Base-by-base conservation (phyloP, 1,140 invertebrate species). In the Pteromalus puparum region DNA sequence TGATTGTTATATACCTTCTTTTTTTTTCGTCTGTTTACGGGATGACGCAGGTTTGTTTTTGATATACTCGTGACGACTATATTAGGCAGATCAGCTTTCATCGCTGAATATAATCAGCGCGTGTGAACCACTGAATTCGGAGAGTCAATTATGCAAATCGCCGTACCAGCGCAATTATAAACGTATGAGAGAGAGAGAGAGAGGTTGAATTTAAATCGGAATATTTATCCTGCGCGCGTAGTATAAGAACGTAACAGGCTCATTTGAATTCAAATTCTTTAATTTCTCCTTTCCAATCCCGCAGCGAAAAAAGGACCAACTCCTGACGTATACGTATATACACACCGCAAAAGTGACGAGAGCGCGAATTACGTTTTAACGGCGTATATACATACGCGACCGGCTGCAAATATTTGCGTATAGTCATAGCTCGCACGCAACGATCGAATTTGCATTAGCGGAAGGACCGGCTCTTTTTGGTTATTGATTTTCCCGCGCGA, bases 281-380 rank as follows among this genome's bases (percentile, higher is more conserved):
- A n/a, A 61, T n/a, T 61, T 61, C 53, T 61, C 53, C 18, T 61
- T 18, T 7, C 53, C 6, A 7, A 7, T n/a, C 13, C 48, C 4
- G 48, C 18, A 34, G 30, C 30, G 10, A 42, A 42, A 42, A 42
- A 42, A 42, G 38, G 34, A 34, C 34, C 34, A 34, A 5, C 34
- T 5, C 34, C 5, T 5, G 34, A 46, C 42, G 42, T 46, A 46
- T 9, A 10, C n/a, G n/a, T n/a, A 7, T 67, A 26, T 18, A 30
- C 24, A 72, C 24, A 70, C 24, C n/a, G n/a, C n/a, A n/a, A n/a
- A n/a, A n/a, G n/a, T n/a, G n/a, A n/a, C 9, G 28, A 1, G 74
- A 15, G 42, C 30, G 46, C 70, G 26, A 75, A 65, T 67, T 76
- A 68, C 18, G 48, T 73, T 12, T 76, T 68, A 82, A 30, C 38